Evolutionary conservation across 2,888 invertebrate genomes (phyloP).

Genomic region (Agrotis ipsilon): DNA sequence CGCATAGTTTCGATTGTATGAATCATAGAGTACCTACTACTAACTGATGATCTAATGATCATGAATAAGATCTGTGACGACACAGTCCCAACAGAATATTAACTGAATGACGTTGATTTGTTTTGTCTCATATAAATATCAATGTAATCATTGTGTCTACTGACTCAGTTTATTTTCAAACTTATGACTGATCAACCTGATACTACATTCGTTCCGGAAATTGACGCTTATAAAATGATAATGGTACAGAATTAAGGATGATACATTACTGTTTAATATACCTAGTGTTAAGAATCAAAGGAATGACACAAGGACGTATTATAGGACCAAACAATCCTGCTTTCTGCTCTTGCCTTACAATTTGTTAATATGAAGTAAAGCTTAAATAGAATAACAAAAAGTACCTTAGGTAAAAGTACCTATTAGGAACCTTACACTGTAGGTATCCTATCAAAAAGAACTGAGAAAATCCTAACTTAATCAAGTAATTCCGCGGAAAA

Average conservation of each 20-base stretch:
- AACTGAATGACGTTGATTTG: conserved; percentile 47
- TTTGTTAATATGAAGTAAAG: no score
- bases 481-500: neutral
- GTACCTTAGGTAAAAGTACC: neutral
- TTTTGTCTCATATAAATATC: conserved; percentile 25
- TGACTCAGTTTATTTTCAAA: conserved; percentile 52
- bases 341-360: no score
- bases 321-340: neutral
- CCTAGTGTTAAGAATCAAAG: neutral
- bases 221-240: conserved; percentile 19
- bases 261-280: conserved; percentile 2
- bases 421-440: neutral
- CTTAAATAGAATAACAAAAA: no score
- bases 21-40: conserved; percentile 61
- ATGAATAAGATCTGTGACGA: conserved; percentile 79
- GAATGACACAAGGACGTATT: conserved; percentile 30
- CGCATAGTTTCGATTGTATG: conserved; percentile 49
- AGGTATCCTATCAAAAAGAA: neutral
- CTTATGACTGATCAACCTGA: conserved; percentile 41
- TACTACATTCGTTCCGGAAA: conserved; percentile 25
- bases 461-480: conserved; percentile 9
- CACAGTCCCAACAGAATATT: conserved; percentile 41
- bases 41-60: conserved; percentile 72
- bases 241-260: conserved; percentile 22
- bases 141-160: conserved; percentile 41